Evolutionary conservation across 2,113 vertebrate species (phyloP), one percentile per base, ranked within the genome.

Genomic region (Seriola aureovittata): DNA sequence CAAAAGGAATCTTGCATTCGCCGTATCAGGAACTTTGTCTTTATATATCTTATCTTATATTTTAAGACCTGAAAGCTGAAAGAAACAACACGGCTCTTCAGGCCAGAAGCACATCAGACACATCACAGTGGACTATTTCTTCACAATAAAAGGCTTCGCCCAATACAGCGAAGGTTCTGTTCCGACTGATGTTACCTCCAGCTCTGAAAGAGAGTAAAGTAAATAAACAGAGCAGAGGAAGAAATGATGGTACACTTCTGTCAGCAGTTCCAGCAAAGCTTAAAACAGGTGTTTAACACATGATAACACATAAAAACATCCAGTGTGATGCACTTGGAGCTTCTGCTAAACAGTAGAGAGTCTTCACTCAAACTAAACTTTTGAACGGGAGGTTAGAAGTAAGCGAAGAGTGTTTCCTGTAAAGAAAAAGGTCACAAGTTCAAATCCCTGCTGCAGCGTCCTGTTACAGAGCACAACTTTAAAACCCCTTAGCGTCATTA

Each of bases 361-460:
- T n/a, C 36, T 40, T 25, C 5, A 10, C 4, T 0, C 14, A n/a
- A 44, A 44, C 10, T n/a, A 3, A n/a, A 32, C 23, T 14, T 52
- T 19, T 11, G 34, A 52, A 70, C 7, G 17, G 19, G 69, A 29
- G 14, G 59, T 55, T 8, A 5, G 25, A 36, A 36, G 19, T 0
- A 9, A 69, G 19, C 25, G 11, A 67, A 19, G 54, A 63, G n/a
- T 29, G 25, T 63, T 58, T 55, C n/a, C 29, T 25, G 32, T 23
- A 57, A 69, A 67, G 23, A 32, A 17, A 78, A 79, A 79, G 46
- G 57, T 74, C 66, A 58, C 4, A 7, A 54, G 76, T 40, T 80
- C 10, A 62, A 16, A 60, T 65, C 59, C 23, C 59, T 59, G 46
- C 74, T 75, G 60, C 50, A 21, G 50, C 8, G 50, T 17, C 23